phyloP scores from a whole-genome alignment of 1,140 invertebrate genomes.

The Platorchestia sp. region DNA sequence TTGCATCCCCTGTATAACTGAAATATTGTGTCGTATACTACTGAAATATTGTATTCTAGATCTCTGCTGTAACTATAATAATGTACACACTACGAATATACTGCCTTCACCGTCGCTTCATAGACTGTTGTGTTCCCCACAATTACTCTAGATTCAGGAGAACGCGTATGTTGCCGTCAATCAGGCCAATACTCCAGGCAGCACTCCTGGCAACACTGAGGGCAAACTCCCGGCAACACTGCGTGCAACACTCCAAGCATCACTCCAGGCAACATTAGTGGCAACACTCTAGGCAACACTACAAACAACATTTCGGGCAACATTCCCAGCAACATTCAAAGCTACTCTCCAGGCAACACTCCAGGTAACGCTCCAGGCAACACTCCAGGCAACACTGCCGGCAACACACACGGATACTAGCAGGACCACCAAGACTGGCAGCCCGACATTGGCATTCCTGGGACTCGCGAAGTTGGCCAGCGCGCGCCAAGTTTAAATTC shows the following conservation, averaged over 20 bases:
- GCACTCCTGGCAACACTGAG: not conserved
- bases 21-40: too few relatives aligned
- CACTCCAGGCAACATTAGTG: not conserved
- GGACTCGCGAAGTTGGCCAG: not conserved
- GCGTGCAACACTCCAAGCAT: not conserved
- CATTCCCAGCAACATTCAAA: not conserved
- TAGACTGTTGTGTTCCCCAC: not conserved
- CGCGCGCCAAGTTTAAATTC: slow-evolving; percentile 34
- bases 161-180: too few relatives aligned
- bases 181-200: not conserved
- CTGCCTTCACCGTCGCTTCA: not conserved
- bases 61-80: too few relatives aligned
- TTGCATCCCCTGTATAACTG: too few relatives aligned
- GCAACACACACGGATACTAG: not conserved
- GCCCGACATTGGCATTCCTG: slow-evolving; percentile 31
- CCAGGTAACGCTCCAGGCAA: not conserved
- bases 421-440: not conserved
- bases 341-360: not conserved
- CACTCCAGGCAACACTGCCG: not conserved
- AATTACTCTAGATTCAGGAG: not conserved
- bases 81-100: not conserved
- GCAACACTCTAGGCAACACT: not conserved
- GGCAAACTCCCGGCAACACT: not conserved
- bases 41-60: too few relatives aligned
- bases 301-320: not conserved